Evolutionary conservation across 2,113 vertebrate species (phyloP).

Genomic region (Phrynocephalus versicolor): DNA sequence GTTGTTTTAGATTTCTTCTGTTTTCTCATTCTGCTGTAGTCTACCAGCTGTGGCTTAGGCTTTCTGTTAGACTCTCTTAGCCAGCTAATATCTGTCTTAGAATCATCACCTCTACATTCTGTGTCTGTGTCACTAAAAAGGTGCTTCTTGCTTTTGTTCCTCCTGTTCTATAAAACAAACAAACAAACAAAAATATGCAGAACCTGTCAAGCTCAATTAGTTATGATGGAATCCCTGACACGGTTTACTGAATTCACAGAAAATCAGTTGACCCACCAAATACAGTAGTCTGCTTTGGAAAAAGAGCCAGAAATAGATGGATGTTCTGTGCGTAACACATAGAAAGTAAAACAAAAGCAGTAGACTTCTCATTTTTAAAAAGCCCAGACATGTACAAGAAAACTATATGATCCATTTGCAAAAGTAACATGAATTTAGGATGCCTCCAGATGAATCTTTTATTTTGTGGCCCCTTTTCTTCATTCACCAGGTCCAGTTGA

Average conservation of each 20-base stretch:
- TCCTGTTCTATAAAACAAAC: constrained; percentile 56
- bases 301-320: neutral
- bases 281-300: too few species aligned
- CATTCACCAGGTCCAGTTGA: neutral
- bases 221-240: neutral
- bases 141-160: constrained; percentile 75
- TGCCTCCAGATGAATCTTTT: neutral
- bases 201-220: neutral
- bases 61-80: constrained; percentile 78
- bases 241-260: neutral
- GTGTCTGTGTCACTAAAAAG: constrained; percentile 91
- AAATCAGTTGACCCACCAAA: neutral
- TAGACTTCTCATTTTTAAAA: neutral
- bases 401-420: too few species aligned
- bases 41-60: constrained; percentile 78
- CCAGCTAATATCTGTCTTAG: constrained; percentile 86
- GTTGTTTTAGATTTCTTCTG: constrained; percentile 20
- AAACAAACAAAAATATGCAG: too few species aligned
- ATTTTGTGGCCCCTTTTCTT: neutral
- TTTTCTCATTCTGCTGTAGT: constrained; percentile 81
- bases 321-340: neutral
- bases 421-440: neutral
- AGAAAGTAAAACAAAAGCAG: neutral
- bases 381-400: neutral
- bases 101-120: constrained; percentile 79